These are phyloP conservation scores for Catalaphyllia jardinei DNA, from an alignment of 64 coral and sea anemone species.

Conservation along the genomic window DNA sequence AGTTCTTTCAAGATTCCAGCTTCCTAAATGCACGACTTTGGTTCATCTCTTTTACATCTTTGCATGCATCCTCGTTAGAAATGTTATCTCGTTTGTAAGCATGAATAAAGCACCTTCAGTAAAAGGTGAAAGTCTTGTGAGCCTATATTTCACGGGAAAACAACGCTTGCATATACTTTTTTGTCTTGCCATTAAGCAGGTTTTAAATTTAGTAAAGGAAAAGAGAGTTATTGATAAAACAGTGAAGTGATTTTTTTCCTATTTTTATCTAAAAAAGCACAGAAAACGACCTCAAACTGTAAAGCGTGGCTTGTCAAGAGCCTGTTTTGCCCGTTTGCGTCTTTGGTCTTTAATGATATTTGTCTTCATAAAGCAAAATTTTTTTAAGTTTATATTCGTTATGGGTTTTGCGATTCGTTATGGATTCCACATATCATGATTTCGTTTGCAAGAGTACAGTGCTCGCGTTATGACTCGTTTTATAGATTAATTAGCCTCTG, in stretches of 20 bases:
- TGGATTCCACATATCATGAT: too few relatives aligned
- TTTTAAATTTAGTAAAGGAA: not conserved
- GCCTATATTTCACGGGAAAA: not conserved
- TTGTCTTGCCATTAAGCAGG: not conserved
- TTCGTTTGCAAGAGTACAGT: too few relatives aligned
- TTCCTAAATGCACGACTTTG: not conserved
- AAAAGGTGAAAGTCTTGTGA: not conserved
- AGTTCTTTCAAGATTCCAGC: not conserved
- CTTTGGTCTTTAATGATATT: too few relatives aligned
- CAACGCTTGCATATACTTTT: not conserved
- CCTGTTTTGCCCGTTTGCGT: not conserved
- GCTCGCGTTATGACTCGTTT: too few relatives aligned
- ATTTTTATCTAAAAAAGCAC: not conserved
- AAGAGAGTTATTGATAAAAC: conserved; percentile 21
- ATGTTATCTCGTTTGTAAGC: conserved; percentile 1
- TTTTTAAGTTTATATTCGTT: too few relatives aligned
- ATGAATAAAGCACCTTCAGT: conserved; percentile 2
- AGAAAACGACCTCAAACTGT: not conserved
- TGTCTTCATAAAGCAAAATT: too few relatives aligned
- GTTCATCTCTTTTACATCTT: not conserved
- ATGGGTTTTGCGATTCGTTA: too few relatives aligned
- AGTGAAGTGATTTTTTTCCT: not conserved
- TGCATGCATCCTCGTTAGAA: not conserved
- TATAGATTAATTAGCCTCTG: not conserved
- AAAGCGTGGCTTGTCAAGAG: not conserved